Conservation (phyloP, 2,797 vertebrate species). For the Hippocampus kuda region DNA sequence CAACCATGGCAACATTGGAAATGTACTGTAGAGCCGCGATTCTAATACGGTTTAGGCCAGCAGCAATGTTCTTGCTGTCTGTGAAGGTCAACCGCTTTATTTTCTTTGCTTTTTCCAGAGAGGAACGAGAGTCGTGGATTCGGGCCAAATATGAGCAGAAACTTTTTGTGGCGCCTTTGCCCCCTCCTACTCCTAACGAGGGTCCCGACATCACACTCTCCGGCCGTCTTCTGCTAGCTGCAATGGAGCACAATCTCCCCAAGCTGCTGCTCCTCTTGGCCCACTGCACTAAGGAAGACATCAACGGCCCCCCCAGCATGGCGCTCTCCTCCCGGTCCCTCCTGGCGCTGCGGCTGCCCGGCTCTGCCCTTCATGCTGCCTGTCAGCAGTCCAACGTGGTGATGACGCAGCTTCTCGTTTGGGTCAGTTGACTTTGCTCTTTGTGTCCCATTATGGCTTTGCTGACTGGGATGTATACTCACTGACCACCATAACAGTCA, state of each 20-base stretch:
- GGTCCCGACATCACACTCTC: constrained; percentile 71
- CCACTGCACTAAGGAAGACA: constrained; percentile 80
- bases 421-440: constrained; percentile 64
- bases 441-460: background rate
- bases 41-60: background rate
- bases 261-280: constrained; percentile 81
- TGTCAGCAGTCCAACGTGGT: constrained; percentile 83
- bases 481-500: background rate
- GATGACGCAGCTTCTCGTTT: constrained; percentile 87
- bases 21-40: no score
- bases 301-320: constrained; percentile 61
- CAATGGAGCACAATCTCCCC: constrained; percentile 78
- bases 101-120: constrained; percentile 53
- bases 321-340: constrained; percentile 52
- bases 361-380: constrained; percentile 79
- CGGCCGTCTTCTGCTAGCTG: constrained; percentile 61
- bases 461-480: background rate
- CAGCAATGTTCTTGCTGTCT: background rate
- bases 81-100: background rate
- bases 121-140: constrained; percentile 88
- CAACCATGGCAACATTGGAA: no score
- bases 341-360: constrained; percentile 61
- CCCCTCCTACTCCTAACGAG: constrained; percentile 62
- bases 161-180: constrained; percentile 80
- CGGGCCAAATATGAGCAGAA: constrained; percentile 90